Conservation (phyloP, 2,888 invertebrate species). For the Scrobipalpa costella region DNA sequence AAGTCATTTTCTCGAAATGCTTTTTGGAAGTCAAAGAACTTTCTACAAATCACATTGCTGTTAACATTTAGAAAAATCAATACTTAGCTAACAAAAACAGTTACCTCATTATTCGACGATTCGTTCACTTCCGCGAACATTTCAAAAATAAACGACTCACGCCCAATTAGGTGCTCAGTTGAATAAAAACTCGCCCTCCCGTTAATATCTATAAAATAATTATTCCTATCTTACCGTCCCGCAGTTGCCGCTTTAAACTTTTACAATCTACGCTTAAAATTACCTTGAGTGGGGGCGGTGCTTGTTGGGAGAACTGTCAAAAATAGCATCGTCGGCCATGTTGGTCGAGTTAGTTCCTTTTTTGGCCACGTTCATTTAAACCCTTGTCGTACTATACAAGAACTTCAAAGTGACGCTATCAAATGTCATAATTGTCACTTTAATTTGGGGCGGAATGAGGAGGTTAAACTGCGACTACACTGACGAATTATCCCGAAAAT, state of each 20-base stretch:
- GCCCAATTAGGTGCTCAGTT: constrained; percentile 24
- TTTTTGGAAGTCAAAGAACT: no score
- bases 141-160: constrained; percentile 7
- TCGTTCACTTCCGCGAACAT: neutral
- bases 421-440: constrained; percentile 54
- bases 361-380: no score
- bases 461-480: constrained; percentile 9
- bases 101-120: neutral
- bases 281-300: no score
- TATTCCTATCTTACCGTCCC: constrained; percentile 8
- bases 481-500: neutral
- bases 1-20: no score
- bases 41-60: no score
- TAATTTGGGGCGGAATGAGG: constrained; percentile 33
- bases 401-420: constrained; percentile 49
- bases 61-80: no score
- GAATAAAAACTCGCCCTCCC: constrained; percentile 26
- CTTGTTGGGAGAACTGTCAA: no score
- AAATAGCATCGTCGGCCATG: no score
- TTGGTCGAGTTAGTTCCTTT: no score
- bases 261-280: no score
- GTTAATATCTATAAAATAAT: constrained; percentile 37
- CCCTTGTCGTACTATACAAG: no score
- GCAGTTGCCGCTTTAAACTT: constrained; percentile 38
- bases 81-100: neutral